A percentile compares a stretch with the other conserved stretches of the same genome.
These are phyloP conservation scores for Temnothorax longispinosus DNA, from an alignment of 1,140 invertebrate species.

Conservation along the genomic window DNA sequence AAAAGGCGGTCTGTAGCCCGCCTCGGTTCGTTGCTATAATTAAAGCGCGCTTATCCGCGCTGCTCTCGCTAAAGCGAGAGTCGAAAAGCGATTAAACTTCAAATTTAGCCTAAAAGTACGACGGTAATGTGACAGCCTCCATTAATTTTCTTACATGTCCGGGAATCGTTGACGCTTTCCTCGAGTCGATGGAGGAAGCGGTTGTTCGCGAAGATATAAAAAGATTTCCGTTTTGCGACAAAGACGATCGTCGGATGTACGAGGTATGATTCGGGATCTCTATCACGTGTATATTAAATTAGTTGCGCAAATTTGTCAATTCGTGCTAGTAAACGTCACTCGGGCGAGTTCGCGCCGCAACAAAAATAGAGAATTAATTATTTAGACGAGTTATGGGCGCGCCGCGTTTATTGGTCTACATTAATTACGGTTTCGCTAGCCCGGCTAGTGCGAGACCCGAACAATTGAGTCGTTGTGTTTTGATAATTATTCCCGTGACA, in stretches of 20 bases:
- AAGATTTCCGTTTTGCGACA: constrained; percentile 49
- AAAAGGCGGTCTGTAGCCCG: constrained; percentile 24
- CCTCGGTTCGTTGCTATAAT: constrained; percentile 64
- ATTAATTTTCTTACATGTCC: constrained; percentile 62
- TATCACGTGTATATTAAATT: constrained; percentile 7
- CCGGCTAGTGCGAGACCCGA: constrained; percentile 34
- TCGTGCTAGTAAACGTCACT: constrained; percentile 53
- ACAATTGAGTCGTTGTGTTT: constrained; percentile 66
- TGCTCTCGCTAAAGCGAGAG: constrained; percentile 47
- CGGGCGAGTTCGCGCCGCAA: constrained; percentile 34
- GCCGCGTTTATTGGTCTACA: constrained; percentile 61
- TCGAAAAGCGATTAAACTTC: constrained; percentile 61
- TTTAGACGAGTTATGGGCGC: constrained; percentile 54
- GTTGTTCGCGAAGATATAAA: constrained; percentile 63
- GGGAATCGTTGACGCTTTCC: constrained; percentile 61
- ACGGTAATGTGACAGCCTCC: constrained; percentile 59
- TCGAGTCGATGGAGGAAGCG: constrained; percentile 7
- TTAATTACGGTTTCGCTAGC: constrained; percentile 60
- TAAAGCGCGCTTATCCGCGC: constrained; percentile 59
- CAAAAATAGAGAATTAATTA: constrained; percentile 61
- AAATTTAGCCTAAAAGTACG: constrained; percentile 64
- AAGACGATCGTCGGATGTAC: neutral
- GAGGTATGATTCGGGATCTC: neutral
- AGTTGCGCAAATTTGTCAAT: constrained; percentile 28
- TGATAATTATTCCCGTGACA: constrained; percentile 61